Evolutionary conservation across 2,797 vertebrate species (phyloP).

Genomic region (Ceryle rudis): DNA sequence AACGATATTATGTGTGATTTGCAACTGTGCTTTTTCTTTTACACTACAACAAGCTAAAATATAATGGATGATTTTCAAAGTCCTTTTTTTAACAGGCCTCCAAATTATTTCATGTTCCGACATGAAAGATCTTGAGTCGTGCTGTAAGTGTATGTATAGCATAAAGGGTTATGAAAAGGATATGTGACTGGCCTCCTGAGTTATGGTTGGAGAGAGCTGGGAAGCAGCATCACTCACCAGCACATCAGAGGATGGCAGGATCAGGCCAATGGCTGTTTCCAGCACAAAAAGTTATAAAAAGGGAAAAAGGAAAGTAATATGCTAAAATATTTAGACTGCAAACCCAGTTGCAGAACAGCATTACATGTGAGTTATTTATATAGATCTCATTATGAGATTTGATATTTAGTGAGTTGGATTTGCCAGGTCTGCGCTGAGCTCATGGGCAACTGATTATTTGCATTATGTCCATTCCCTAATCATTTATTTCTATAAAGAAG

Average conservation of each 20-base stretch:
- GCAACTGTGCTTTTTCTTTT: not conserved
- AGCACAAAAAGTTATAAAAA: not conserved
- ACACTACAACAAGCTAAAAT: not conserved
- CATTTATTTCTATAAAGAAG: not conserved
- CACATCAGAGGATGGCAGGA: not conserved
- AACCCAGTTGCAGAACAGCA: not conserved
- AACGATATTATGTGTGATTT: not conserved
- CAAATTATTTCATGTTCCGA: not conserved
- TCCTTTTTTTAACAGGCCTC: not conserved
- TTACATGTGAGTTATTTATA: not conserved
- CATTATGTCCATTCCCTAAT: not conserved
- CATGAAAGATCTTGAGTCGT: not conserved
- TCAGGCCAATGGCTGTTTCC: not conserved
- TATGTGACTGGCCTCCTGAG: not conserved
- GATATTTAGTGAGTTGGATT: not conserved
- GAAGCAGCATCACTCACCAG: not conserved
- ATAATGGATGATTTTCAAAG: not conserved
- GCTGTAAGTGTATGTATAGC: not conserved
- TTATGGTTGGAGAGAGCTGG: not conserved
- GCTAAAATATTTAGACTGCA: not conserved
- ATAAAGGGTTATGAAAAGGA: not conserved
- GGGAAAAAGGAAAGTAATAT: not conserved
- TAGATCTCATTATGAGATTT: not conserved
- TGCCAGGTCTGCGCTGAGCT: not conserved
- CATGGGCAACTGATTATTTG: not conserved